phyloP scores from a whole-genome alignment of 1,140 invertebrate species.

The Drosophila setifemur region DNA sequence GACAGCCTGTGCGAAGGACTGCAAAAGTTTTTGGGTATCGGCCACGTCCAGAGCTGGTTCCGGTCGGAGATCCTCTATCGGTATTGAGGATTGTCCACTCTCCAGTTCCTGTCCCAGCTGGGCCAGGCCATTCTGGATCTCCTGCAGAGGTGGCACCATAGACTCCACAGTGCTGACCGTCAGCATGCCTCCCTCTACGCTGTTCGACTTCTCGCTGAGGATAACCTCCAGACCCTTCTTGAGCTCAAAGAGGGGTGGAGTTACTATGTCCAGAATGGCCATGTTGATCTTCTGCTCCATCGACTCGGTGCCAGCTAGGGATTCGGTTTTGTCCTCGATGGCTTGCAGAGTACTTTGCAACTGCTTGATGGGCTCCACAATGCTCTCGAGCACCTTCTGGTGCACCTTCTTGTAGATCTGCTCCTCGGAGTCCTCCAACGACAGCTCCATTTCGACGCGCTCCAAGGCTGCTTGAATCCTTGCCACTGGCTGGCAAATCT shows the following conservation, averaged over 20 bases:
- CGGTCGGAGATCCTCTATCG: background rate
- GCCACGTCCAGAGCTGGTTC: constrained; percentile 62
- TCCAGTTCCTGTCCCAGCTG: constrained; percentile 78
- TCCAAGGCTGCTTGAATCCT: constrained; percentile 82
- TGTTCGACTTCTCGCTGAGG: constrained; percentile 52
- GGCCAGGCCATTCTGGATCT: constrained; percentile 83
- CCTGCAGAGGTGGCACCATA: constrained; percentile 83
- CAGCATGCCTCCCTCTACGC: constrained; percentile 70
- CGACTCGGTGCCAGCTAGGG: constrained; percentile 81
- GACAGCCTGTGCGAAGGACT: constrained; percentile 79
- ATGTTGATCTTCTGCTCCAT: constrained; percentile 83
- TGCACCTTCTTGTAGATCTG: constrained; percentile 78
- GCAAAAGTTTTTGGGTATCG: constrained; percentile 73
- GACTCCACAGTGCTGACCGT: constrained; percentile 83
- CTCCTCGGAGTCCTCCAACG: constrained; percentile 78
- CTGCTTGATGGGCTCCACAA: constrained; percentile 82
- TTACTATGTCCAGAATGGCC: constrained; percentile 83
- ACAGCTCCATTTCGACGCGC: constrained; percentile 82
- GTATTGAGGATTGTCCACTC: constrained; percentile 50
- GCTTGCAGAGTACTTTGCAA: constrained; percentile 81
- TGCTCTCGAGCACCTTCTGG: constrained; percentile 82
- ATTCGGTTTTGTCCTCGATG: constrained; percentile 82
- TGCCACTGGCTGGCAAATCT: constrained; percentile 78
- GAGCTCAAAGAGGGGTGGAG: constrained; percentile 83
- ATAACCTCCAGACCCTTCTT: constrained; percentile 83